Percentiles rank a stretch among this genome's conserved stretches.
Evolutionary conservation across 2,113 vertebrate species (phyloP).

Genomic region (Chaenogobius annularis): DNA sequence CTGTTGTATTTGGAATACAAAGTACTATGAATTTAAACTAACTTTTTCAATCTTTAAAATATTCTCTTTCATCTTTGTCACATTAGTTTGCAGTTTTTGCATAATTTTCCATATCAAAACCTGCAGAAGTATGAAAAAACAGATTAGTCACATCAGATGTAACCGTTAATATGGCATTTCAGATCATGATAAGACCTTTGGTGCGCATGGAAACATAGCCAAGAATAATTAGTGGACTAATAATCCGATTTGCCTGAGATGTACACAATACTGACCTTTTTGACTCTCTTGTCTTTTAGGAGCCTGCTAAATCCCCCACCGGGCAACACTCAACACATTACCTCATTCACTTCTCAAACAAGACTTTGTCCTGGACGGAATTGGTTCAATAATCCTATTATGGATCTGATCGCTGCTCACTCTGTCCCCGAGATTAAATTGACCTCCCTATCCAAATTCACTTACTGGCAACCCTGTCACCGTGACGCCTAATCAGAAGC

Average conservation of each 20-base stretch:
- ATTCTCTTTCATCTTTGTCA: too few relatives aligned
- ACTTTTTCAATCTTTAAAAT: too few relatives aligned
- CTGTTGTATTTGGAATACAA: too few relatives aligned
- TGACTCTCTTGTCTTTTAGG: constrained; percentile 47
- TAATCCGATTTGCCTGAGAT: background rate
- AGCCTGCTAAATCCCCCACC: constrained; percentile 53
- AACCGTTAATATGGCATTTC: too few relatives aligned
- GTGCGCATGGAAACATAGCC: too few relatives aligned
- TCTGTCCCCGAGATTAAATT: background rate
- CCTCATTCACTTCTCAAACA: constrained; percentile 4
- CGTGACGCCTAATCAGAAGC: background rate
- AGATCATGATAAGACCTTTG: background rate
- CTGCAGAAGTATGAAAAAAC: too few relatives aligned
- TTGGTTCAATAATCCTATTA: constrained; percentile 18
- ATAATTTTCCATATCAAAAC: too few relatives aligned
- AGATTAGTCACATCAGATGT: too few relatives aligned
- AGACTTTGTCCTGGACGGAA: background rate
- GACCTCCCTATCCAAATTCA: background rate
- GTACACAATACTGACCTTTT: background rate
- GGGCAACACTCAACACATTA: constrained; percentile 13
- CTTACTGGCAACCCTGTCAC: background rate
- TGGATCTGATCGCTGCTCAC: background rate
- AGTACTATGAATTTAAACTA: too few relatives aligned
- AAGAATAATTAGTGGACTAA: background rate
- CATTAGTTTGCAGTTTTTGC: too few relatives aligned